Evolutionary conservation across 2,888 invertebrate species (phyloP).

Genomic region (Prenolepis imparis): DNA sequence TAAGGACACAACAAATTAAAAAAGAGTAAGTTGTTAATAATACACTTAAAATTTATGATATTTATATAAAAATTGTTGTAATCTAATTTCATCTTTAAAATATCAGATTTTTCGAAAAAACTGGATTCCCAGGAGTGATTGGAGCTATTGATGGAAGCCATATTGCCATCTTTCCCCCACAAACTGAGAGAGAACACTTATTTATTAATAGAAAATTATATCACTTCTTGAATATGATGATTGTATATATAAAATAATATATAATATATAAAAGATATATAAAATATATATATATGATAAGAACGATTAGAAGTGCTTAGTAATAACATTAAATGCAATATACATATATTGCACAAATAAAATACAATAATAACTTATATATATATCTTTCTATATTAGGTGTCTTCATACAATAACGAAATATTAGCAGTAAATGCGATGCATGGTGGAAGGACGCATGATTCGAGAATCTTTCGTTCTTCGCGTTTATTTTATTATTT

Average conservation of each 20-base stretch:
- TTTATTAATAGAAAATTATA: too few species aligned
- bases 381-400: neutral
- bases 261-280: neutral
- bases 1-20: constrained; percentile 1
- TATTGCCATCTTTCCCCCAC: neutral
- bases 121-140: constrained; percentile 24
- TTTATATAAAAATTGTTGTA: too few species aligned
- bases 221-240: too few species aligned
- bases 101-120: constrained; percentile 22
- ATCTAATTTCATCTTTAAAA: neutral
- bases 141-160: neutral
- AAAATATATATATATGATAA: neutral
- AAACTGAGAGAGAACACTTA: too few species aligned
- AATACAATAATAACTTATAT: neutral
- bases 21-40: neutral
- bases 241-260: neutral
- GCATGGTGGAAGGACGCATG: constrained; percentile 14
- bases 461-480: constrained; percentile 13
- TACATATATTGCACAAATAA: too few species aligned
- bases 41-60: too few species aligned
- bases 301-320: neutral
- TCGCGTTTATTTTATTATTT: constrained; percentile 22
- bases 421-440: constrained; percentile 22
- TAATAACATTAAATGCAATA: constrained; percentile 12
- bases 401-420: constrained; percentile 5